Conservation (phyloP, 2,113 vertebrate species). For the Eretmochelys imbricata region DNA sequence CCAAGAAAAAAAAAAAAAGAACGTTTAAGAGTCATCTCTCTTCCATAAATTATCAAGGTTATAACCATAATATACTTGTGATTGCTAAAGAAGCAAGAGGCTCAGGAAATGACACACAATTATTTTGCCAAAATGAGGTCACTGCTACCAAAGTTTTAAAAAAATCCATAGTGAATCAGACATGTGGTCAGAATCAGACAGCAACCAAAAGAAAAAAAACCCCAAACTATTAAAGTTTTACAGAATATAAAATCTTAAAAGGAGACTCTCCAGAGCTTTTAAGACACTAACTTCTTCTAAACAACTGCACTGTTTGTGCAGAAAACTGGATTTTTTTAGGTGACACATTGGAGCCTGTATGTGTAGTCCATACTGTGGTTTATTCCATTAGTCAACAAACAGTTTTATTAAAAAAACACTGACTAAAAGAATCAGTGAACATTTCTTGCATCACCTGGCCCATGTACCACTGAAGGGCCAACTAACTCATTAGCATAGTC, state of each 20-base stretch:
- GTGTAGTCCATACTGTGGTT: background rate
- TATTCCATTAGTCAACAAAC: conserved; percentile 13
- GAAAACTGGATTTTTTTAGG: background rate
- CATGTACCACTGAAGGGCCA: background rate
- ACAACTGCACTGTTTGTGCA: background rate
- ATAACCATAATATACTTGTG: conserved; percentile 68
- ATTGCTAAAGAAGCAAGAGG: conserved; percentile 66
- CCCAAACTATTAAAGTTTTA: conserved; percentile 33
- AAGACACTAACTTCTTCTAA: conserved; percentile 9
- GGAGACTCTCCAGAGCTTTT: conserved; percentile 22
- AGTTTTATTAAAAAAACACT: conserved; percentile 11
- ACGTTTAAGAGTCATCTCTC: conserved; percentile 62
- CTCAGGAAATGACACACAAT: conserved; percentile 65
- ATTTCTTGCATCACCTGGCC: background rate
- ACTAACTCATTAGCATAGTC: background rate
- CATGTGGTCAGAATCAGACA: conserved; percentile 67
- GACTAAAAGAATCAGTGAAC: background rate
- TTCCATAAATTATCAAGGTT: conserved; percentile 77
- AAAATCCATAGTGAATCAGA: conserved; percentile 70
- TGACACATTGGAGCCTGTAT: background rate
- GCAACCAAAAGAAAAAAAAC: conserved; percentile 23
- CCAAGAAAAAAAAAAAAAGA: conserved; percentile 43
- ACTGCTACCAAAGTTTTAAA: conserved; percentile 70
- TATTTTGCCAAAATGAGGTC: conserved; percentile 76
- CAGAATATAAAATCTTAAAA: conserved; percentile 51